Evolutionary conservation across 2,888 invertebrate genomes (phyloP).

Genomic region (Phlogophora meticulosa): DNA sequence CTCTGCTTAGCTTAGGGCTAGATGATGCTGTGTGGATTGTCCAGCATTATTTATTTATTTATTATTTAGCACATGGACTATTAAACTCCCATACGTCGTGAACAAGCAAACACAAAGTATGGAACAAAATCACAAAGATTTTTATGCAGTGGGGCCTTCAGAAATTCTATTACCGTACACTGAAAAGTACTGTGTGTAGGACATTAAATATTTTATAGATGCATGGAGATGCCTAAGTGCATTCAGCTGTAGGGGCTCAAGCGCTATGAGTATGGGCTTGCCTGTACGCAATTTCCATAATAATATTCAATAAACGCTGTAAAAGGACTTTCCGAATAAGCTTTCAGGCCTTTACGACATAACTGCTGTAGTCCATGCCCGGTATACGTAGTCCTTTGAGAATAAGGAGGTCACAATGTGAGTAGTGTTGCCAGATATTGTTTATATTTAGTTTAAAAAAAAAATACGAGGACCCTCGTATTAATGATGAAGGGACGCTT

Average conservation of each 20-base stretch:
- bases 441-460: conserved; percentile 3
- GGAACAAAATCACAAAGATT: conserved; percentile 47
- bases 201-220: conserved; percentile 62
- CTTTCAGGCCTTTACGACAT: conserved; percentile 53
- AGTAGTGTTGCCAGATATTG: conserved; percentile 19
- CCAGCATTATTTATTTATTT: no score
- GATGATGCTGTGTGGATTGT: no score
- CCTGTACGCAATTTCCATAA: conserved; percentile 62
- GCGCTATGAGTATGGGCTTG: conserved; percentile 39
- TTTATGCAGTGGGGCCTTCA: conserved; percentile 41
- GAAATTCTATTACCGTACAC: conserved; percentile 61
- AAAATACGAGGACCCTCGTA: no score
- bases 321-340: conserved; percentile 52
- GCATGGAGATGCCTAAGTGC: conserved; percentile 57
- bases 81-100: neutral
- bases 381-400: conserved; percentile 18
- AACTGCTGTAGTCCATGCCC: conserved; percentile 28
- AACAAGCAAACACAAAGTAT: conserved; percentile 10
- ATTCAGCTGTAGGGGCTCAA: conserved; percentile 57
- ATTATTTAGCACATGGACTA: neutral
- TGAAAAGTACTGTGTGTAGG: conserved; percentile 48
- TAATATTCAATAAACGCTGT: conserved; percentile 64
- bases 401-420: conserved; percentile 20
- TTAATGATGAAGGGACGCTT: no score
- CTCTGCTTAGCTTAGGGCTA: no score